These are phyloP conservation scores for Pipa parva DNA, from an alignment of 2,113 vertebrate genomes.

Conservation along the genomic window DNA sequence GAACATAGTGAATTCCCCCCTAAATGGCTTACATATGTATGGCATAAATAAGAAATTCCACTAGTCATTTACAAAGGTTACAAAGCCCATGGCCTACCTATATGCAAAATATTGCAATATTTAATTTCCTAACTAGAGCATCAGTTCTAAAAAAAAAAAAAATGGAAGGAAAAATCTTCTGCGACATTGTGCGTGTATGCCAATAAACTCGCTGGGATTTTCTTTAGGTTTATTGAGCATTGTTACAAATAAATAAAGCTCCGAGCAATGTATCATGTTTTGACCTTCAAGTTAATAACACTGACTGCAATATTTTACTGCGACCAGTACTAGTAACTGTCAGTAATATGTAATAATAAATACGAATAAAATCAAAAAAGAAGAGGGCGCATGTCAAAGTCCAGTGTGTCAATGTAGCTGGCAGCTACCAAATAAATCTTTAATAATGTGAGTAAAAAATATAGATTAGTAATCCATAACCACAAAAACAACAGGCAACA, in stretches of 20 bases:
- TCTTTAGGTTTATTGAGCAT: background rate
- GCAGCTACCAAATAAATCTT: background rate
- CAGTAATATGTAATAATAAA: constrained; percentile 2
- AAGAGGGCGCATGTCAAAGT: background rate
- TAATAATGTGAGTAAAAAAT: background rate
- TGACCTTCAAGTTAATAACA: background rate
- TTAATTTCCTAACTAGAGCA: no score
- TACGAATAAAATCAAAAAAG: background rate
- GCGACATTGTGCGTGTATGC: no score
- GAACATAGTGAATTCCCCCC: no score
- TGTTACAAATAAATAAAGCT: constrained; percentile 2
- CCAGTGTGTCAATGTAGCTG: background rate
- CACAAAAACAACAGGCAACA: background rate
- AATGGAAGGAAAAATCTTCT: no score
- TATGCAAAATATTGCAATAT: no score
- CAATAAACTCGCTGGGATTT: background rate
- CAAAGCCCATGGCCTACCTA: no score
- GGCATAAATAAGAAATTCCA: no score
- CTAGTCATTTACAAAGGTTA: no score
- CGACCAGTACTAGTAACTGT: background rate
- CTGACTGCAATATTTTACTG: background rate
- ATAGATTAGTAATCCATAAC: background rate
- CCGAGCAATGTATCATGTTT: background rate
- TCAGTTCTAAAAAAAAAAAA: no score
- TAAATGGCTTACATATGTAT: no score